These are phyloP conservation scores for Acanthopleura granulata DNA, from an alignment of 2,888 invertebrate genomes.

Conservation along the genomic window DNA sequence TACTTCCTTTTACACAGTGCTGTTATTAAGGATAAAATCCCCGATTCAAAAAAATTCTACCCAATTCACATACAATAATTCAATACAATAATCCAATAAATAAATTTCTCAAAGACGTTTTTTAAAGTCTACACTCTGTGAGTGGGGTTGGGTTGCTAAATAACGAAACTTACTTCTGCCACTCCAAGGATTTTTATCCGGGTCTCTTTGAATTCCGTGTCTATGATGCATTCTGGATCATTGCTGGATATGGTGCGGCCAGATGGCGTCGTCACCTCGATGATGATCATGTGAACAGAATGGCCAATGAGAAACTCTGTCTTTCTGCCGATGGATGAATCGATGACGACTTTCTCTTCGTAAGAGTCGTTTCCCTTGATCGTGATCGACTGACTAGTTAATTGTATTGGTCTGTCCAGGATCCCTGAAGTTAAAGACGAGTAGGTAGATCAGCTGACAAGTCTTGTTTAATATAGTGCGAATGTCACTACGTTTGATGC, in stretches of 20 bases:
- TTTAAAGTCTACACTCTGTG: background rate
- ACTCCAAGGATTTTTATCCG: slow-evolving; percentile 19
- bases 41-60: too few species aligned
- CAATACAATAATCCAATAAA: background rate
- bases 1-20: too few species aligned
- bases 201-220: background rate
- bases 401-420: slow-evolving; percentile 19
- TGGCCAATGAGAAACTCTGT: slow-evolving; percentile 38
- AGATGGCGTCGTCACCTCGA: slow-evolving; percentile 24
- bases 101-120: background rate
- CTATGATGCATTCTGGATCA: background rate
- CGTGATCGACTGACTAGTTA: slow-evolving; percentile 23
- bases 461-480: too few species aligned
- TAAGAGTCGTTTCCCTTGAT: background rate
- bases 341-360: slow-evolving; percentile 73
- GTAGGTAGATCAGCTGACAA: too few species aligned
- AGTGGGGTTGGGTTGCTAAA: background rate
- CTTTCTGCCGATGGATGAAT: slow-evolving; percentile 70
- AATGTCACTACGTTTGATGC: too few species aligned
- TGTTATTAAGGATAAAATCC: too few species aligned
- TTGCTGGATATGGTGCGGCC: slow-evolving; percentile 19
- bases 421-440: slow-evolving; percentile 21
- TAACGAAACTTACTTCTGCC: slow-evolving; percentile 22
- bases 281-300: background rate
- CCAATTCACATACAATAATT: too few species aligned